These are phyloP conservation scores for Eupithecia subumbrata DNA, from an alignment of 2,888 invertebrate genomes.

Conservation along the genomic window DNA sequence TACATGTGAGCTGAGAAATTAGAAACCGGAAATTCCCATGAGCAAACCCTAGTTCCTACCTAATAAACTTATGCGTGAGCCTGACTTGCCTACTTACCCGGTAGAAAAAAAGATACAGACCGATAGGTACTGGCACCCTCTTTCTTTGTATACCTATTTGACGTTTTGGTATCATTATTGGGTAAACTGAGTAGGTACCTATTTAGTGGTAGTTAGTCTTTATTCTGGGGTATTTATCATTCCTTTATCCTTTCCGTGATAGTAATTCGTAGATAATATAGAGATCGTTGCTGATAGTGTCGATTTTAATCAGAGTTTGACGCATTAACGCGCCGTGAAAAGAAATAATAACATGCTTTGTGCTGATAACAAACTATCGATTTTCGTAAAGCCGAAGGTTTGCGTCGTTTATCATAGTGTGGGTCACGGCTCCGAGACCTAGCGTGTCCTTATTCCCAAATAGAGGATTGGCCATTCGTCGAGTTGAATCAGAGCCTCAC, in stretches of 20 bases:
- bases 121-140: neutral
- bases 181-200: neutral
- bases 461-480: neutral
- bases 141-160: neutral
- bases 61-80: too few relatives aligned
- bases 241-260: constrained; percentile 21
- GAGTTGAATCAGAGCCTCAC: neutral
- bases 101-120: neutral
- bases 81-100: too few relatives aligned
- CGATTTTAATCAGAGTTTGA: constrained; percentile 37
- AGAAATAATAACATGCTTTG: constrained; percentile 21
- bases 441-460: neutral
- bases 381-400: constrained; percentile 4
- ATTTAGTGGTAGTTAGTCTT: neutral
- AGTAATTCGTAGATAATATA: constrained; percentile 31
- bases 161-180: neutral
- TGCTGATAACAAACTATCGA: constrained; percentile 31
- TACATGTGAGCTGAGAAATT: too few relatives aligned
- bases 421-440: neutral
- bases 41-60: too few relatives aligned
- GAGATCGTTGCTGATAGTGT: constrained; percentile 33
- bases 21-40: too few relatives aligned
- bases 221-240: constrained; percentile 24
- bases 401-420: neutral
- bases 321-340: constrained; percentile 36